Evolutionary conservation across 2,797 vertebrate species (phyloP).

Genomic region (Myoxocephalus aenaeus): DNA sequence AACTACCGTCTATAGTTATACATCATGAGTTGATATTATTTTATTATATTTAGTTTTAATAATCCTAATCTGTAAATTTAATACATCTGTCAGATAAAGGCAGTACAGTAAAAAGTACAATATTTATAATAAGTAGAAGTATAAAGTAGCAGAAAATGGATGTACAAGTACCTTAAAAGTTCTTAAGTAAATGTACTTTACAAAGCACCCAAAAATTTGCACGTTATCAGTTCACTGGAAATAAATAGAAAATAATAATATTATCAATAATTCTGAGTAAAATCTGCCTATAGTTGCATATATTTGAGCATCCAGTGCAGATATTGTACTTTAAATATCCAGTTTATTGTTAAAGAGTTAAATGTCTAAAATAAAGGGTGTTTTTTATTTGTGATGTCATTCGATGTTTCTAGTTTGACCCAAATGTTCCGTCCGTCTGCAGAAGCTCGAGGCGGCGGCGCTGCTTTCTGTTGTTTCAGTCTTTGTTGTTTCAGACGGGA

Average conservation of each 20-base stretch:
- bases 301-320: no score
- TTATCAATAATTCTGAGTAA: background rate
- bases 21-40: background rate
- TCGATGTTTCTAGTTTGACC: no score
- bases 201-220: no score
- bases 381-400: no score
- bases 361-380: no score
- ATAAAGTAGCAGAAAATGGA: background rate
- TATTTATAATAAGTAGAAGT: background rate
- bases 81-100: background rate
- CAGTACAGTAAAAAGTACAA: background rate
- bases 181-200: background rate
- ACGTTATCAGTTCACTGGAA: no score
- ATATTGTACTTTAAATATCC: no score
- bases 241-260: background rate
- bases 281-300: no score
- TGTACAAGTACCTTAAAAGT: no score
- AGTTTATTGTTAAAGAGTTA: no score
- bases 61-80: background rate
- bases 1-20: no score
- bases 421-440: background rate
- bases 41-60: background rate
- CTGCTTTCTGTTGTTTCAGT: conserved; percentile 36
- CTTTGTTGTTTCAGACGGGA: conserved; percentile 63
- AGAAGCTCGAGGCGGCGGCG: background rate